Percentiles rank a stretch among this genome's conserved stretches.
phyloP scores from a whole-genome alignment of 2,888 invertebrate species.

The Agrochola circellaris region DNA sequence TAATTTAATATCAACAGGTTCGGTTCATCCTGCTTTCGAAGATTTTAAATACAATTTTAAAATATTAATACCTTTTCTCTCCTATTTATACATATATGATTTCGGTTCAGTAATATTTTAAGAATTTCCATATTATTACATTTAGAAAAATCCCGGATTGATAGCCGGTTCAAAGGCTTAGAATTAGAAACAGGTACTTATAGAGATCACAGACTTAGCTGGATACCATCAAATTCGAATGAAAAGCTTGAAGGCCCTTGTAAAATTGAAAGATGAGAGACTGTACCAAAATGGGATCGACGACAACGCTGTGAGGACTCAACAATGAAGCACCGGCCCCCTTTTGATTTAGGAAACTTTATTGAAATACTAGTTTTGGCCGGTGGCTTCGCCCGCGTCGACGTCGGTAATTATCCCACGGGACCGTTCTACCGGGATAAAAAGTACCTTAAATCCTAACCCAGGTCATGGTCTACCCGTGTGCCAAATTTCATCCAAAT shows the following conservation, averaged over 20 bases:
- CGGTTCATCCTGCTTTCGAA: background rate
- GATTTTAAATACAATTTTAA: background rate
- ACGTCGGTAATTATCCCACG: too few relatives aligned
- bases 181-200: background rate
- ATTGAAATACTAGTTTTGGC: background rate
- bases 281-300: background rate
- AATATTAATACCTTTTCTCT: background rate
- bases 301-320: background rate
- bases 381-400: too few relatives aligned
- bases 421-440: too few relatives aligned
- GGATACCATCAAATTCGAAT: background rate
- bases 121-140: background rate
- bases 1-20: too few relatives aligned
- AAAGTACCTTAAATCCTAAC: too few relatives aligned
- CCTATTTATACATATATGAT: background rate
- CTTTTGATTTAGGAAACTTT: background rate
- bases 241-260: background rate
- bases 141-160: background rate
- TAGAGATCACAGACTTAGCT: background rate
- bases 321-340: background rate
- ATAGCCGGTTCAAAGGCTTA: background rate
- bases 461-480: too few relatives aligned
- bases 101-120: background rate
- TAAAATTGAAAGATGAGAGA: background rate
- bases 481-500: too few relatives aligned